Conservation (phyloP, 2,888 invertebrate species). For the Nephrotoma guestfalica region DNA sequence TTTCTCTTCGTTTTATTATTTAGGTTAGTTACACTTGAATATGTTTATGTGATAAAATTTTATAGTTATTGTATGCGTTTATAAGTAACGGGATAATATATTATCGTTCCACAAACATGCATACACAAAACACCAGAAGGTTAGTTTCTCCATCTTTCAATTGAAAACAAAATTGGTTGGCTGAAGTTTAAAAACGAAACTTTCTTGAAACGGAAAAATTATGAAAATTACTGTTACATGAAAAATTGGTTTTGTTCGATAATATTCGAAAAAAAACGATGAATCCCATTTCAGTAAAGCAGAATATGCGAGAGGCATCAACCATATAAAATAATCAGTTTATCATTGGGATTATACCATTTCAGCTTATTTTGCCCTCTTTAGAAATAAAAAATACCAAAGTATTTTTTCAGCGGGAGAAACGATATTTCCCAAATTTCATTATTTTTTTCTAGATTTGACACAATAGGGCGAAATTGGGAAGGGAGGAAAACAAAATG, state of each 20-base stretch:
- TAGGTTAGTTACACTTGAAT: neutral
- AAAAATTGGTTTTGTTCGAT: neutral
- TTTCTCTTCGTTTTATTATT: neutral
- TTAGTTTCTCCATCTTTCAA: neutral
- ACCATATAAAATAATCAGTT: neutral
- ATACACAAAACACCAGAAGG: neutral
- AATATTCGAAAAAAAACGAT: neutral
- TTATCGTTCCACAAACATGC: neutral
- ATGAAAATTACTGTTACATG: neutral
- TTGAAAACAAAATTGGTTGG: neutral
- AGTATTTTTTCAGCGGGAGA: neutral
- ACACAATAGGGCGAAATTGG: neutral
- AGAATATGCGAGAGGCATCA: neutral
- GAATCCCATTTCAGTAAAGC: neutral
- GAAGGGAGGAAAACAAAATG: neutral
- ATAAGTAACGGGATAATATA: neutral
- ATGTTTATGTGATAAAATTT: neutral
- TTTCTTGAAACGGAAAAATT: neutral
- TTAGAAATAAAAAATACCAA: neutral
- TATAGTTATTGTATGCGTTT: neutral
- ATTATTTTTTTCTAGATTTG: neutral
- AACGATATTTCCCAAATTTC: neutral
- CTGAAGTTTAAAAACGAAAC: neutral
- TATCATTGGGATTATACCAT: neutral
- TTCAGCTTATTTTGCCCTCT: neutral